Percentiles rank a stretch among this genome's conserved stretches.
Conservation (phyloP, 1,140 invertebrate genomes). For the Apis mellifera region Amel_HAv3.1 CM009934.2:10560001-10560500, state of each 20-base stretch:
- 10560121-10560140: background rate
- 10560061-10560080: conserved; percentile 1
- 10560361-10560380: conserved; percentile 9
- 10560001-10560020: too few species aligned
- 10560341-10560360: conserved; percentile 3
- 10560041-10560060: background rate
- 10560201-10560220: too few species aligned
- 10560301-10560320: background rate
- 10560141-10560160: conserved; percentile 17
- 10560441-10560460: conserved; percentile 21
- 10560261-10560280: too few species aligned
- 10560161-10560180: background rate
- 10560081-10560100: background rate
- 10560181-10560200: too few species aligned
- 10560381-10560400: background rate
- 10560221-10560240: too few species aligned
- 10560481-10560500: background rate
- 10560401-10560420: background rate
- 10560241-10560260: too few species aligned
- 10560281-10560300: background rate
- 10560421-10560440: conserved; percentile 11
- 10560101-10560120: background rate
- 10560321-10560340: background rate
- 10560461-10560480: conserved; percentile 2
- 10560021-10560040: background rate